Evolutionary conservation across 2,888 invertebrate genomes (phyloP).

Genomic region (Mystacides longicornis): DNA sequence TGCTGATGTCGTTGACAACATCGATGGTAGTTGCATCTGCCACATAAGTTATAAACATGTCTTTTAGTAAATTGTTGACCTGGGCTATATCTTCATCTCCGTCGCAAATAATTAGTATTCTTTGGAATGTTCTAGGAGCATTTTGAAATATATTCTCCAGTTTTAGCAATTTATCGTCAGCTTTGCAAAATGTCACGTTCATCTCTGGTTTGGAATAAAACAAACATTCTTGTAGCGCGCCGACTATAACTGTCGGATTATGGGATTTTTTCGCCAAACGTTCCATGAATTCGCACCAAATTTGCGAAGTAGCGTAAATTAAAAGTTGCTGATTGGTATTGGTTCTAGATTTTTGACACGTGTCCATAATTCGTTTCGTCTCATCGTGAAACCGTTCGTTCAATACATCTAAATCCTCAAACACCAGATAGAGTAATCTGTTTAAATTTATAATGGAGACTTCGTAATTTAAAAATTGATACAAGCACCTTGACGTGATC

Average conservation of each 20-base stretch:
- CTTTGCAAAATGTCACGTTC: constrained; percentile 37
- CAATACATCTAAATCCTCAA: constrained; percentile 65
- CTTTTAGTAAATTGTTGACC: not conserved
- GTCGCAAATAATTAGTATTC: constrained; percentile 56
- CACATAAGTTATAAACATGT: not conserved
- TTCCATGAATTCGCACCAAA: constrained; percentile 57
- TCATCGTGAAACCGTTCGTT: constrained; percentile 46
- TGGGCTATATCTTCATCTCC: constrained; percentile 46
- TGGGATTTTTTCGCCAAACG: constrained; percentile 48
- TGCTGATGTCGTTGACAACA: constrained; percentile 37
- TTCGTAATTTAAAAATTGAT: constrained; percentile 41
- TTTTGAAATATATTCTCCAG: constrained; percentile 35
- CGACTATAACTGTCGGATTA: constrained; percentile 59
- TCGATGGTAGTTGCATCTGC: constrained; percentile 37
- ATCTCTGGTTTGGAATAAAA: constrained; percentile 56
- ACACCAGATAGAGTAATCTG: constrained; percentile 56
- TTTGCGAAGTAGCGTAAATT: constrained; percentile 52
- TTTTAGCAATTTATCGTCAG: constrained; percentile 39
- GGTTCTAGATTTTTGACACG: constrained; percentile 37
- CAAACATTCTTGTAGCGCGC: constrained; percentile 67
- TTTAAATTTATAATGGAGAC: constrained; percentile 50
- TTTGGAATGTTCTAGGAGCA: constrained; percentile 35
- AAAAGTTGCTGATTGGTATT: not conserved
- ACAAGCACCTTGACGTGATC: constrained; percentile 55
- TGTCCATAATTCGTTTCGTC: constrained; percentile 38